Evolutionary conservation across 2,888 invertebrate genomes (phyloP), one percentile per base, ranked within the genome.

Genomic region (Proisotoma minuta): DNA sequence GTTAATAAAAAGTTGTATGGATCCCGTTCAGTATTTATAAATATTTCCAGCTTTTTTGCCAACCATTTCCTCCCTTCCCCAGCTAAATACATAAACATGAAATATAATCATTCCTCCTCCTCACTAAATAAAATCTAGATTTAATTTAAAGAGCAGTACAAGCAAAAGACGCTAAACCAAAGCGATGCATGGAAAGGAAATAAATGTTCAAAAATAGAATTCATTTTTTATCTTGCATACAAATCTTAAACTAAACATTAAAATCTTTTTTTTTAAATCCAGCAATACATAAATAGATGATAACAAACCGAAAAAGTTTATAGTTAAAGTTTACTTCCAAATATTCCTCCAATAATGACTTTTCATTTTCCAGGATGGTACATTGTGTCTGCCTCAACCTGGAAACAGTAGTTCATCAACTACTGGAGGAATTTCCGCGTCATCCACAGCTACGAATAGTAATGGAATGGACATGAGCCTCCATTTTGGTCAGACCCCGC

Each of bases 381-480:
- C 65, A 3, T 48, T 71, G 8, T 70, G 70, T 62, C 60, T 69
- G n/a, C 66, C 66, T n/a, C 64, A 64, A 28, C 48, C 62, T 26
- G n/a, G n/a, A n/a, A 49, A 61, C 26, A 57, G 63, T 29, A n/a
- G n/a, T n/a, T n/a, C n/a, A n/a, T 50, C 60, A 0, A 52, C 62
- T 43, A 34, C 8, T 34, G 34, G 34, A 10, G 34, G 34, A 34
- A 15, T 8, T 34, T 4, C 43, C 18, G 18, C 43, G 5, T 4
- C 18, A 20, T 15, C 10, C 5, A 15, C 43, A 43, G 4, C 43
- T 3, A 54, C 68, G 23, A 68, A 68, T 39, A 68, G 66, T 23
- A 72, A 72, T 52, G 73, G 73, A 15, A 50, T 73, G 34, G 73
- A 73, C 61, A 71, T 71, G 71, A 60, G 66, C 27, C 61, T 73